These are phyloP conservation scores for Listrodromus nycthemerus DNA, from an alignment of 2,888 invertebrate genomes.

Conservation along the genomic window DNA sequence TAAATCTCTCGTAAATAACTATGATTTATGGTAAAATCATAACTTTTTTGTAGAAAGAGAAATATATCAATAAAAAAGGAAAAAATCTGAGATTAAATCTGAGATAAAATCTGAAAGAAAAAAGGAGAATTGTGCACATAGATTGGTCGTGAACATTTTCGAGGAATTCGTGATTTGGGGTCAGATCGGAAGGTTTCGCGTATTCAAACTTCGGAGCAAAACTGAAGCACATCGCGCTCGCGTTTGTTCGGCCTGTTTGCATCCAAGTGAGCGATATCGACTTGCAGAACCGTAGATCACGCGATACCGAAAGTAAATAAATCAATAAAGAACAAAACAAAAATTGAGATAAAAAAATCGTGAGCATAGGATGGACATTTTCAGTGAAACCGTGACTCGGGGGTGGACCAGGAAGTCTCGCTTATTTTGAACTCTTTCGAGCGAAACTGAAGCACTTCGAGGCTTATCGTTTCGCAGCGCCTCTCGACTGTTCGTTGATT, in stretches of 20 bases:
- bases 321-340: background rate
- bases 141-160: background rate
- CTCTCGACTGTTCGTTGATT: conserved; percentile 16
- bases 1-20: too few species aligned
- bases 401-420: background rate
- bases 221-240: background rate
- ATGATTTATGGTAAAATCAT: too few species aligned
- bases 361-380: background rate
- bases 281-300: background rate
- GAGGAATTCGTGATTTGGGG: background rate
- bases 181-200: background rate
- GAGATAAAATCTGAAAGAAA: background rate
- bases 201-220: background rate
- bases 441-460: conserved; percentile 4
- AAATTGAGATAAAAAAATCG: background rate
- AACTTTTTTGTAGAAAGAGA: too few species aligned
- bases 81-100: too few species aligned
- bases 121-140: background rate
- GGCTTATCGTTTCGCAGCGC: conserved; percentile 13
- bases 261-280: background rate
- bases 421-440: conserved; percentile 1
- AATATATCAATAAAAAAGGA: background rate
- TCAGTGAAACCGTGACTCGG: background rate
- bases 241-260: background rate
- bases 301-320: background rate